Percentiles rank a stretch among this genome's conserved stretches.
Conservation (phyloP, 2,888 invertebrate genomes). For the Acheta domesticus region DNA sequence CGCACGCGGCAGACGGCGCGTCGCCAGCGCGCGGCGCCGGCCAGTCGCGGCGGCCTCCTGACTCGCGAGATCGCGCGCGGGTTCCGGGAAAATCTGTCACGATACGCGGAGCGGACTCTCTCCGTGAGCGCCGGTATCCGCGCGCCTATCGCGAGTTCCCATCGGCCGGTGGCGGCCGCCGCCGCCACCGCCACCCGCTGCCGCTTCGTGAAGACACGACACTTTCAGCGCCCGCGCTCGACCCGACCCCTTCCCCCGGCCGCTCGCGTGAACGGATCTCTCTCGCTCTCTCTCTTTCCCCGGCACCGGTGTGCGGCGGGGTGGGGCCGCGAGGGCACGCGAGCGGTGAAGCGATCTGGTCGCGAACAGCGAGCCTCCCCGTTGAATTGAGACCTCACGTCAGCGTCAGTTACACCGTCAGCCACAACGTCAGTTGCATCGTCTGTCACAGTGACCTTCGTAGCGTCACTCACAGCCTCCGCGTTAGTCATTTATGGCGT, state of each 20-base stretch:
- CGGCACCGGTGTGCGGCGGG: too few species aligned
- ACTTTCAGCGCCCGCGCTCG: neutral
- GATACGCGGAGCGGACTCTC: neutral
- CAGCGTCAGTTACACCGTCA: neutral
- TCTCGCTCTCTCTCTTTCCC: neutral
- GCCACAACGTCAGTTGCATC: neutral
- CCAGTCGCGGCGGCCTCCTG: neutral
- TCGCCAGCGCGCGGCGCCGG: neutral
- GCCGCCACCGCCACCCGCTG: neutral
- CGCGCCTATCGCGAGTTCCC: neutral
- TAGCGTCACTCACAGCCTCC: too few species aligned
- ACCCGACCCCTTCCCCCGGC: neutral
- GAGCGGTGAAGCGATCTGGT: too few species aligned
- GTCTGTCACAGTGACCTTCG: too few species aligned
- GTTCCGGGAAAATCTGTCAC: neutral
- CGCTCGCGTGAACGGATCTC: neutral
- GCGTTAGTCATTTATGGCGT: too few species aligned
- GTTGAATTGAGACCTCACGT: neutral
- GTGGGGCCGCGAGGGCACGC: too few species aligned
- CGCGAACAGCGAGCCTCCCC: too few species aligned
- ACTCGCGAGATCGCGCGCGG: constrained; percentile 2
- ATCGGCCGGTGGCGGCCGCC: neutral
- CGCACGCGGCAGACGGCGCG: constrained; percentile 9
- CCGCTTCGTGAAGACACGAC: constrained; percentile 12
- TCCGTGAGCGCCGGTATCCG: constrained; percentile 1